A percentile compares a stretch with the other conserved stretches of the same genome.
phyloP scores from a whole-genome alignment of 2,797 vertebrate species.

The Saxicola maurus region DNA sequence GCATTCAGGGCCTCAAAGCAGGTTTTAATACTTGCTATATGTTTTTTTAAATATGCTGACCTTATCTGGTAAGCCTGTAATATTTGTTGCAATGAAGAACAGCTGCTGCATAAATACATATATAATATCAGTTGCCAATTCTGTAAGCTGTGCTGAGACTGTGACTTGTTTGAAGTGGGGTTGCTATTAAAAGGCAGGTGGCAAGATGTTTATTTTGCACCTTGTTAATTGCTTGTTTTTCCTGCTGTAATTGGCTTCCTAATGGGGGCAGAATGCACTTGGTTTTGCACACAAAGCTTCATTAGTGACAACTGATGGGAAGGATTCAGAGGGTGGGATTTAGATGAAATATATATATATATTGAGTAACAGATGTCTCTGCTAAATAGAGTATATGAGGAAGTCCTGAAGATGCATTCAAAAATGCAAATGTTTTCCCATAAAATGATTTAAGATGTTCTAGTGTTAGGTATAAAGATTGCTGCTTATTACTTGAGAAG shows the following conservation, averaged over 20 bases:
- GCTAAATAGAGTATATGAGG: background rate
- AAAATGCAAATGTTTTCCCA: background rate
- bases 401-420: background rate
- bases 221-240: slow-evolving; percentile 69
- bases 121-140: slow-evolving; percentile 54
- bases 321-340: slow-evolving; percentile 34
- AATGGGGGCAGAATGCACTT: slow-evolving; percentile 51
- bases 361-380: slow-evolving; percentile 31
- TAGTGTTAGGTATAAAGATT: background rate
- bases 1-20: slow-evolving; percentile 35
- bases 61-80: slow-evolving; percentile 62
- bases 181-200: slow-evolving; percentile 61
- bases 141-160: slow-evolving; percentile 36
- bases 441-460: background rate
- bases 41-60: slow-evolving; percentile 50
- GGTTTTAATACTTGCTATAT: slow-evolving; percentile 56
- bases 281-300: slow-evolving; percentile 42
- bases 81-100: slow-evolving; percentile 59
- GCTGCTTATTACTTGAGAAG: background rate
- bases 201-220: slow-evolving; percentile 66
- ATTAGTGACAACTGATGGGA: slow-evolving; percentile 29
- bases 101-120: slow-evolving; percentile 66
- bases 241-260: slow-evolving; percentile 54
- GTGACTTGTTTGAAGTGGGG: slow-evolving; percentile 49
- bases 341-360: background rate